Evolutionary conservation across 2,888 invertebrate genomes (phyloP).

Genomic region (Lingula anatina): DNA sequence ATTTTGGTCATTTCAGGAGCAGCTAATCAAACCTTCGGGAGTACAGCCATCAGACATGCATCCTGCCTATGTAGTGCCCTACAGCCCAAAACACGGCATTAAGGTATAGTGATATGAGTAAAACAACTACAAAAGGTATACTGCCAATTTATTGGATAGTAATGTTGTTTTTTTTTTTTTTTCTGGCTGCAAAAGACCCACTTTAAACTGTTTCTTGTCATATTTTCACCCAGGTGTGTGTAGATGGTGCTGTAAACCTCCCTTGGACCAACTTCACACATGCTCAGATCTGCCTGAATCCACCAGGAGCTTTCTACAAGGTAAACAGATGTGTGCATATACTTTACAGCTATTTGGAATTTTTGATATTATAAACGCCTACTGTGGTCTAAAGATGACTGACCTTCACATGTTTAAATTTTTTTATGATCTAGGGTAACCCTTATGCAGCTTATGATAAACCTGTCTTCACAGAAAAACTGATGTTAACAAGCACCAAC

Average conservation of each 20-base stretch:
- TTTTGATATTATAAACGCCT: not conserved
- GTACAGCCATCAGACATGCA: constrained; percentile 34
- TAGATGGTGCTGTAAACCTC: constrained; percentile 46
- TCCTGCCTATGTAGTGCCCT: constrained; percentile 38
- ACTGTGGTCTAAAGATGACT: not conserved
- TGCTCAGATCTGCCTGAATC: constrained; percentile 43
- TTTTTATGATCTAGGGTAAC: constrained; percentile 25
- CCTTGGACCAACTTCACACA: constrained; percentile 48
- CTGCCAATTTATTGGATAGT: too few relatives aligned
- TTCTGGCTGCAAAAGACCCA: too few relatives aligned
- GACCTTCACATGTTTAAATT: not conserved
- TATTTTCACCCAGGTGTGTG: constrained; percentile 32
- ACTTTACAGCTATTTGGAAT: not conserved
- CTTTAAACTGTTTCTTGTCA: too few relatives aligned
- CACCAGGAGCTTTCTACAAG: constrained; percentile 48
- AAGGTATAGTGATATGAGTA: too few relatives aligned
- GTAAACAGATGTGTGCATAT: constrained; percentile 17
- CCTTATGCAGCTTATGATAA: constrained; percentile 46
- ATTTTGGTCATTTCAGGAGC: constrained; percentile 38
- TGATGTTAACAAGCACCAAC: constrained; percentile 37
- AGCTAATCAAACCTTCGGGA: constrained; percentile 37
- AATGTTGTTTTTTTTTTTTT: too few relatives aligned
- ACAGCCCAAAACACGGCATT: constrained; percentile 40
- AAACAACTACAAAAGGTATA: too few relatives aligned
- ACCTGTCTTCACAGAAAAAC: constrained; percentile 35